Base-by-base conservation (phyloP, 2,113 vertebrate species). In the Monopterus albus region DNA sequence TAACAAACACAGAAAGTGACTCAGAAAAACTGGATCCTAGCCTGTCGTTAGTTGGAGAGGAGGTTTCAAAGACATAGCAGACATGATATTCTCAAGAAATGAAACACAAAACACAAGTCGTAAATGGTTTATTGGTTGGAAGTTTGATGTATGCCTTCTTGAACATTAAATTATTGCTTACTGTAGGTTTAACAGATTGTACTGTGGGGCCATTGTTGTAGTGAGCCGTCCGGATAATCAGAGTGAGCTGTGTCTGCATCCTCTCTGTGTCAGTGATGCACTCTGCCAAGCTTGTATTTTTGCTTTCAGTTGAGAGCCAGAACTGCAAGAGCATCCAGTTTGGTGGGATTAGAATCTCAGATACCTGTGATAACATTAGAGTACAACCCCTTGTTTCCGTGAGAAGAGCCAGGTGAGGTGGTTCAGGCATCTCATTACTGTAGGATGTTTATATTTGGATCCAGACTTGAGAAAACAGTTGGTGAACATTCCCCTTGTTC, bases 11-110 rank as follows among this genome's bases (percentile, higher is more conserved):
- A 60, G 57, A 69, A 65, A 66, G 59, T 66, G 79, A 79, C 21
- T 82, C 75, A 72, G 60, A 72, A 14, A 57, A 35, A 55, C 62
- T 82, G 75, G 79, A 76, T 46, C 10, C 6, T 35, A 23, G 70
- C 56, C 74, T 60, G 52, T 72, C 46, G 64, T 66, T 20, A 60
- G 51, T 55, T 72, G 43, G 59, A 74, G 39, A 53, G 53, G 29
- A 69, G 13, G 0, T 18, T 33, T 57, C 13, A 65, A 52, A 31
- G 26, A 42, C 28, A 13, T 20, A 23, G 2, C 26, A 65, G 33
- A 40, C 20, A 13, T 35, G 20, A 51, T 31, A 6, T 1, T 31
- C 8, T 7, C 8, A 7, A 31, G 29, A 43, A 61, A 28, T 11
- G 4, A 67, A 67, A 25, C 35, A 29, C 10, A 35, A 18, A 45